These are phyloP conservation scores for Athene cunicularia DNA, from an alignment of 2,113 vertebrate species.

Conservation along the genomic window DNA sequence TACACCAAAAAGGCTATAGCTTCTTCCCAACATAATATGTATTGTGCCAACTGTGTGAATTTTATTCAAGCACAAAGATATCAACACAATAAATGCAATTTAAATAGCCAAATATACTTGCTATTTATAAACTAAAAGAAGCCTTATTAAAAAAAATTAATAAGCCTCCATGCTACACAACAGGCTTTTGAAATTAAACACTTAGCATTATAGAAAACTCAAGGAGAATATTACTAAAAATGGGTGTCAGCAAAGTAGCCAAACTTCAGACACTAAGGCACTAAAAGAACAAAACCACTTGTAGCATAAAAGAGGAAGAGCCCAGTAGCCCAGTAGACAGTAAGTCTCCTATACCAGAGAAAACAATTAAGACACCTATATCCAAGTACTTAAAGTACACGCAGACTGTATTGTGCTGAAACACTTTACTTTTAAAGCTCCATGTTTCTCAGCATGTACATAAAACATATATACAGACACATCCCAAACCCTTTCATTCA, in stretches of 20 bases:
- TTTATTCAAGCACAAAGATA: neutral
- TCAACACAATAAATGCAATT: neutral
- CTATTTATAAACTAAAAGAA: neutral
- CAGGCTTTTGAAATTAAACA: neutral
- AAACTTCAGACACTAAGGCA: neutral
- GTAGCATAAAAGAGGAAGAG: neutral
- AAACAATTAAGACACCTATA: neutral
- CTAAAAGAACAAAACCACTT: neutral
- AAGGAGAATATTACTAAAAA: too few relatives aligned
- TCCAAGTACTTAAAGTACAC: neutral
- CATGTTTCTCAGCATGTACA: neutral
- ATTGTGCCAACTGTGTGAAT: neutral
- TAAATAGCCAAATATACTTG: neutral
- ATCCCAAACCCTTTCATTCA: neutral
- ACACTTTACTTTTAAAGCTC: neutral
- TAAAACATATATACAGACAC: neutral
- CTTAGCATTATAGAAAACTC: neutral
- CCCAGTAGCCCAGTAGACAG: fast-evolving
- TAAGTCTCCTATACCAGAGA: neutral
- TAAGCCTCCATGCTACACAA: neutral
- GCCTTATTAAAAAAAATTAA: neutral
- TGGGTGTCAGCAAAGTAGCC: too few relatives aligned
- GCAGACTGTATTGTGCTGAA: neutral
- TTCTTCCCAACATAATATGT: neutral
- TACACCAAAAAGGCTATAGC: neutral